phyloP scores from a whole-genome alignment of 2,888 invertebrate genomes.

The Dolichopus griseipennis region DNA sequence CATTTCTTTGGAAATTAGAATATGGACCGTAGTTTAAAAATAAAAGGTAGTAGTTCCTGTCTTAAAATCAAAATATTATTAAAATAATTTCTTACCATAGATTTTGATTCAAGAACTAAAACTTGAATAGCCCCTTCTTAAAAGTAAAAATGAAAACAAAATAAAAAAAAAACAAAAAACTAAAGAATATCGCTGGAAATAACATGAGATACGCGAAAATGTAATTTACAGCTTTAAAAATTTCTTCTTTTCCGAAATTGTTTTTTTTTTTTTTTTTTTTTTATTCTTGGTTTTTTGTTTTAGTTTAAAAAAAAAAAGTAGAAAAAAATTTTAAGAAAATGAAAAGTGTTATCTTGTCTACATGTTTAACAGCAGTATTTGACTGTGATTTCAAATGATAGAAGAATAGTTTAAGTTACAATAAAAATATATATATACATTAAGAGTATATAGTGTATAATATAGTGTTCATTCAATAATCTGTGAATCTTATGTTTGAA shows the following conservation, averaged over 20 bases:
- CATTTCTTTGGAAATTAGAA: too few relatives aligned
- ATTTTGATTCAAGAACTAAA: too few relatives aligned
- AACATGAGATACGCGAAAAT: slow-evolving; percentile 1
- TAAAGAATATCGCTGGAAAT: not conserved
- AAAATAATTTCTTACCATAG: too few relatives aligned
- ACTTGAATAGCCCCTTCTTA: too few relatives aligned
- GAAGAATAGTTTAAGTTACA: not conserved
- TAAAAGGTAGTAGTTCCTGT: too few relatives aligned
- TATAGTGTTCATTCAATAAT: not conserved
- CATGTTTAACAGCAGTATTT: not conserved
- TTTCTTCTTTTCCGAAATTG: not conserved
- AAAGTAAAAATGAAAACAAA: too few relatives aligned
- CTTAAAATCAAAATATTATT: too few relatives aligned
- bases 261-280: not conserved
- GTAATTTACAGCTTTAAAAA: not conserved
- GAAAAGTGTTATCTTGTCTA: not conserved
- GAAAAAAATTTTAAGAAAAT: not conserved
- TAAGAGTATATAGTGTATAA: too few relatives aligned
- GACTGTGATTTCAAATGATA: slow-evolving; percentile 6
- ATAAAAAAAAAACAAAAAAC: not conserved
- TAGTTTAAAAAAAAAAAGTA: not conserved
- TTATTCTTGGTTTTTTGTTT: not conserved
- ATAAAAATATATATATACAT: too few relatives aligned
- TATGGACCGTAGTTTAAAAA: too few relatives aligned
- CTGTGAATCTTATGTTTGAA: slow-evolving; percentile 3